Evolutionary conservation across 2,888 invertebrate genomes (phyloP).

Genomic region (Drosophila trichaetosa): DNA sequence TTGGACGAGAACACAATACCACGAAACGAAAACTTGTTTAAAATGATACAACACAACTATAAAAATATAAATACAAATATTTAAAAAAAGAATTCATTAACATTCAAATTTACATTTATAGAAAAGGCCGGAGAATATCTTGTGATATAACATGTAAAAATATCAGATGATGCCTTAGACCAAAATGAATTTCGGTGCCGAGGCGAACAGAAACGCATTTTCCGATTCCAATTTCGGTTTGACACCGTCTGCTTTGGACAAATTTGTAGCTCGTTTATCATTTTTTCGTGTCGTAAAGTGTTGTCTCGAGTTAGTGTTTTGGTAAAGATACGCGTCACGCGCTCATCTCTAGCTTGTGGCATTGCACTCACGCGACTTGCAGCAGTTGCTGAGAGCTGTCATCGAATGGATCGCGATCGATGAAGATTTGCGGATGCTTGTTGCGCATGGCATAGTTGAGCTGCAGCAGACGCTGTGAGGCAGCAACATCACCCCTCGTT

Average conservation of each 20-base stretch:
- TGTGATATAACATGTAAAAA: not conserved
- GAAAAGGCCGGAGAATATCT: not conserved
- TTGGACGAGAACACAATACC: not conserved
- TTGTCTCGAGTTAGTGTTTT: not conserved
- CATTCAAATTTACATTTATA: not conserved
- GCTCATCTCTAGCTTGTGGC: slow-evolving; percentile 8
- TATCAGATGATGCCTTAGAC: not conserved
- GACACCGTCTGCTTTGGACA: not conserved
- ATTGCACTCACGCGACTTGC: slow-evolving; percentile 82
- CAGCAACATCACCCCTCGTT: slow-evolving; percentile 76
- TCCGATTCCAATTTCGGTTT: not conserved
- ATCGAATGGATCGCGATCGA: slow-evolving; percentile 86
- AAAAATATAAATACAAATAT: not conserved
- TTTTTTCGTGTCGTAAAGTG: not conserved
- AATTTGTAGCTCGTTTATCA: no score
- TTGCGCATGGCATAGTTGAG: slow-evolving; percentile 85
- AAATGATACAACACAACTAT: not conserved
- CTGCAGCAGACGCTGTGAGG: slow-evolving; percentile 81
- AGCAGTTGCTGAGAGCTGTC: slow-evolving; percentile 78
- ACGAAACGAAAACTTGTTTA: not conserved
- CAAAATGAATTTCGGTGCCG: not conserved
- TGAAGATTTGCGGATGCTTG: slow-evolving; percentile 86
- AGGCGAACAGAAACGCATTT: not conserved
- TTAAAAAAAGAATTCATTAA: not conserved
- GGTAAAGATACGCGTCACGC: not conserved